Conservation (phyloP, 2,888 invertebrate genomes). For the Buathra laborator region DNA sequence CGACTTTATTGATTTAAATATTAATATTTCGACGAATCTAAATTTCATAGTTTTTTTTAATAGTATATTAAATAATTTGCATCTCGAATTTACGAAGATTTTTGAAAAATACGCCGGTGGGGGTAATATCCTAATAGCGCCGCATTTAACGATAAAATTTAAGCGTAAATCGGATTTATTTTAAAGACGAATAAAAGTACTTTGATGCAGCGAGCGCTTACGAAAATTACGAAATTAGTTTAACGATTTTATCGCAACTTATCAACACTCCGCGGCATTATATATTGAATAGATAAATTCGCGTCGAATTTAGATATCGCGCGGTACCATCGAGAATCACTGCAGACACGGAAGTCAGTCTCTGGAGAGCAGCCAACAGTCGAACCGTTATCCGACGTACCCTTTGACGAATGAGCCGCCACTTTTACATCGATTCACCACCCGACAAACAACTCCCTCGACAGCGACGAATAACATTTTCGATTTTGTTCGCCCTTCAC, state of each 20-base stretch:
- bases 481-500: slow-evolving; percentile 5
- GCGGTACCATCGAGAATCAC: background rate
- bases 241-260: background rate
- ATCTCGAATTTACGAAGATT: no score
- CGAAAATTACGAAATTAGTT: no score
- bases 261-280: background rate
- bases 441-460: slow-evolving; percentile 18
- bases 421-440: slow-evolving; percentile 8
- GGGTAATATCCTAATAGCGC: no score
- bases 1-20: no score
- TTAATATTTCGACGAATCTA: no score
- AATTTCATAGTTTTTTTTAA: no score
- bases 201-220: no score
- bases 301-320: background rate
- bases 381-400: background rate
- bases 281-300: background rate
- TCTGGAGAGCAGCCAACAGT: background rate
- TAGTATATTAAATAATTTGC: no score
- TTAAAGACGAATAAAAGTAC: no score
- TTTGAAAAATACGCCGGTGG: no score
- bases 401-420: slow-evolving; percentile 18
- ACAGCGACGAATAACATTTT: background rate
- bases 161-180: no score
- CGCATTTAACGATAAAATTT: no score
- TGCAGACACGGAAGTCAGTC: background rate